Base-by-base conservation (phyloP, 2,113 vertebrate species). In the Pterocles orientalis region DNA sequence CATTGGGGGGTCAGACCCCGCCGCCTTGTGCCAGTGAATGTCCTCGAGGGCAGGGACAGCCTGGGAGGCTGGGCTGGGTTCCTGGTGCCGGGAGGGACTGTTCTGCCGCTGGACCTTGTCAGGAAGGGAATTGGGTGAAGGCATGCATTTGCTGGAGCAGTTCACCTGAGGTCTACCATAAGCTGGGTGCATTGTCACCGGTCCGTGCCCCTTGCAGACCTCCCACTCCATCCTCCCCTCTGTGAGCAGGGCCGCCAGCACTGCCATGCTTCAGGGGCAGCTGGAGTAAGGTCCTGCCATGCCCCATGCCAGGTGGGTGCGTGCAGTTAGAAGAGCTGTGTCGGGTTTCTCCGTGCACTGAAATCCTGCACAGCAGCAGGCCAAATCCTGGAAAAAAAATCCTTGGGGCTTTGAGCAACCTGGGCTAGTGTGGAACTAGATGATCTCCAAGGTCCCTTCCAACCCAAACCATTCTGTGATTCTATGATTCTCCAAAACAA, bases 351-450 rank as follows among this genome's bases (percentile, higher is more conserved):
- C 69, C 18, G 21, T 4, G 36, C 9, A 1, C 71, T 56, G 58
- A 50, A 62, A 57, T 39, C 36, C 51, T 0, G 0, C 1, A 1
- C 8, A 61, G 51, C 41, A 51, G 41, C 0, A 0, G 18, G 43
- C n/a, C 36, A 61, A 19, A 26, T 15, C 47, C 75, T 77, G 73
- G 77, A 71, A 33, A 41, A 41, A 41, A 41, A 41, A 14, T 41
- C 41, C 41, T 41, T 41, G 39, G 39, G 39, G 39, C 41, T 41
- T 41, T 14, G 41, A 14, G 41, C 41, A 41, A 41, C 41, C 41
- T 13, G 41, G 41, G 41, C 41, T 41, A 41, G 41, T 41, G 41
- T 41, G 41, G 41, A 41, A 41, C 12, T 14, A 41, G 41, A 41
- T 14, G 14, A 41, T 41, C 41, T 41, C 41, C 41, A 41, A 41